phyloP scores from a whole-genome alignment of 2,888 invertebrate genomes.

The Acrocyrtus sp. region DNA sequence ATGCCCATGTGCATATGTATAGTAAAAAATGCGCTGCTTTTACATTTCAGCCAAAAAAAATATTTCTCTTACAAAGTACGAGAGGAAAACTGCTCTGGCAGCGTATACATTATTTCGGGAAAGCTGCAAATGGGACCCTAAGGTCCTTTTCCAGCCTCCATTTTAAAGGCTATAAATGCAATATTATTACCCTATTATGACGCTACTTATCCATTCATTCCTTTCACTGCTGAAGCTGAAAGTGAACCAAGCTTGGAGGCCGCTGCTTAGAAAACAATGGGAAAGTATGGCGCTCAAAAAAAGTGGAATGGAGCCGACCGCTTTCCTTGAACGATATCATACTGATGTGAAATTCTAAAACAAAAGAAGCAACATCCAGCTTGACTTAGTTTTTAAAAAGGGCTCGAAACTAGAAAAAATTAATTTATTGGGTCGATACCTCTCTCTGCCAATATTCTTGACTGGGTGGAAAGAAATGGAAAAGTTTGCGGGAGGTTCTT shows the following conservation, averaged over 20 bases:
- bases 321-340: no score
- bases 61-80: conserved; percentile 11
- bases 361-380: neutral
- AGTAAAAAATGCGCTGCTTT: no score
- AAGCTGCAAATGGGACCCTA: conserved; percentile 19
- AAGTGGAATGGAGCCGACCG: no score
- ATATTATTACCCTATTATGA: conserved; percentile 6
- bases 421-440: no score
- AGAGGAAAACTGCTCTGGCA: conserved; percentile 7
- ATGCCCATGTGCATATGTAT: no score
- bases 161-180: conserved; percentile 5
- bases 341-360: neutral
- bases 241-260: neutral
- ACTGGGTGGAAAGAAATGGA: no score
- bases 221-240: neutral
- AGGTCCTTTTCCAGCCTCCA: conserved; percentile 17
- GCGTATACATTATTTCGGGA: neutral
- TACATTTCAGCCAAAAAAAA: neutral
- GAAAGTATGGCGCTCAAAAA: neutral
- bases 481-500: no score
- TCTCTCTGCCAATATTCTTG: no score
- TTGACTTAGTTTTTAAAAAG: neutral
- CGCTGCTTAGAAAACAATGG: neutral
- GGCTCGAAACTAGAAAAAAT: neutral
- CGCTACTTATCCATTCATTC: neutral